Evolutionary conservation across 2,113 vertebrate genomes (phyloP), one percentile per base, ranked within the genome.

Genomic region (Serinus canaria): DNA sequence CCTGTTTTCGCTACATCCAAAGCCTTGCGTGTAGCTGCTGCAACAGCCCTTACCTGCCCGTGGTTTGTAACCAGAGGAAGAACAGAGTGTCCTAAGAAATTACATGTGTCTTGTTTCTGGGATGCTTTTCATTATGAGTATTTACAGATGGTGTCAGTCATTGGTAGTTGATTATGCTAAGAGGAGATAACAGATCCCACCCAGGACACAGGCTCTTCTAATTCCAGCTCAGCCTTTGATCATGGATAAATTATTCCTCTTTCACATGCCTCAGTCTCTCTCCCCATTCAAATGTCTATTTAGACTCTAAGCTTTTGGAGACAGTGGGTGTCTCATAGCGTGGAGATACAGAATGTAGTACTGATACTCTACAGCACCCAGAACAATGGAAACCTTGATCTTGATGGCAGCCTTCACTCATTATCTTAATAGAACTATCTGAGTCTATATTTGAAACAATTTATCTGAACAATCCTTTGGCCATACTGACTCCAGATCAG

Each of bases 31-130:
- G 37, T 52, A 75, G 69, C 68, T 90, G 68, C 68, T 60, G 56
- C 19, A 89, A 91, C 64, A 94, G 35, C 74, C 64, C 39, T 75
- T 78, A 82, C 60, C 58, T 19, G 0, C 83, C 56, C 18, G 2
- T 73, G 62, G n/a, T 49, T 64, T 89, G 69, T 66, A 87, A 92
- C 37, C 81, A 89, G 33, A 67, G 80, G 41, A 87, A 94, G 91
- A 94, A 94, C 69, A 95, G 89, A 68, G 80, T 62, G 89, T 93
- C 56, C 82, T 79, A 56, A 37, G 63, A 74, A 94, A 92, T 64
- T 74, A 73, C 27, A 41, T 0, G 3, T 52, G 68, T 18, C 69
- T 84, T 90, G 17, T 75, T 96, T 94, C 86, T 89, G 52, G 27
- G 53, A 87, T 64, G 49, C 21, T 76, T 92, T 90, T 84, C 68